Evolutionary conservation across 2,797 vertebrate genomes (phyloP).

Genomic region (Crenichthys baileyi): DNA sequence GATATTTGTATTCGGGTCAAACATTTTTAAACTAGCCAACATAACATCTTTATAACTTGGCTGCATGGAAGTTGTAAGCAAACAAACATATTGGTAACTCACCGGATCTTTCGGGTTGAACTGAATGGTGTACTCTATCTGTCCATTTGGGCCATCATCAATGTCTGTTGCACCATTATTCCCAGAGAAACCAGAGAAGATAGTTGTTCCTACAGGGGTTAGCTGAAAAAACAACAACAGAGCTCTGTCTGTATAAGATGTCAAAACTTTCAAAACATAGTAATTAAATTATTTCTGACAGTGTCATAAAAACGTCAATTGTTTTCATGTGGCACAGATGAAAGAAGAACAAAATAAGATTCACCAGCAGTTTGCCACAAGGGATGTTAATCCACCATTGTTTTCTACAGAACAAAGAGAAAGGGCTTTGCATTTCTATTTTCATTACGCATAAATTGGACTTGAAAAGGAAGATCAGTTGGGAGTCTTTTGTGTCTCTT

Average conservation of each 20-base stretch:
- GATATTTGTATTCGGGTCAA: neutral
- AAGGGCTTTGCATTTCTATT: constrained; percentile 37
- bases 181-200: constrained; percentile 94
- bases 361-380: constrained; percentile 11
- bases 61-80: neutral
- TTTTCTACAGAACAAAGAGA: constrained; percentile 38
- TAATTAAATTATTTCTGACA: constrained; percentile 9
- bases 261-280: constrained; percentile 28
- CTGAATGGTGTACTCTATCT: constrained; percentile 96
- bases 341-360: constrained; percentile 21
- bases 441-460: constrained; percentile 46
- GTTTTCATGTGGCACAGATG: constrained; percentile 22
- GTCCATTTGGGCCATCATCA: constrained; percentile 96
- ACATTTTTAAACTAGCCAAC: neutral
- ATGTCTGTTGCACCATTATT: constrained; percentile 94
- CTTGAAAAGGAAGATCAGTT: constrained; percentile 32
- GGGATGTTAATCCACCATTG: constrained; percentile 29
- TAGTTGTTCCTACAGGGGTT: constrained; percentile 95
- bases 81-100: constrained; percentile 42
- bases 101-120: constrained; percentile 94
- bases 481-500: constrained; percentile 26
- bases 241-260: constrained; percentile 11
- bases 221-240: constrained; percentile 80
- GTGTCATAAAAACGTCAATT: constrained; percentile 5
- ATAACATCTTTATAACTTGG: neutral